Evolutionary conservation across 2,888 invertebrate species (phyloP).

Genomic region (Cephus spinipes): DNA sequence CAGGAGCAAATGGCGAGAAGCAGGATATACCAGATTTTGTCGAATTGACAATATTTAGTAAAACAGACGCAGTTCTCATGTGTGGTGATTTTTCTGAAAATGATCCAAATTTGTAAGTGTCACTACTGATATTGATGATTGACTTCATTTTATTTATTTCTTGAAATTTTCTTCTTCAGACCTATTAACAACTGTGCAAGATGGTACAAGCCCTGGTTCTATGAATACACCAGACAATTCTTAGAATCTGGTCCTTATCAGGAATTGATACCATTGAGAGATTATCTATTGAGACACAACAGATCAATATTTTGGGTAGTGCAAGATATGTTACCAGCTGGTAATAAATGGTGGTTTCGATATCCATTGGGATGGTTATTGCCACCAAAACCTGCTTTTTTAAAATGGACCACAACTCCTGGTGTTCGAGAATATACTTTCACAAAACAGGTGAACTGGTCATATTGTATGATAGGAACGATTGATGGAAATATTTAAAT

Average conservation of each 20-base stretch:
- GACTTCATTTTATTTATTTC: background rate
- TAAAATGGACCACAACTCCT: constrained; percentile 79
- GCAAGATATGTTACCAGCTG: constrained; percentile 78
- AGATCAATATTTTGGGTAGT: constrained; percentile 80
- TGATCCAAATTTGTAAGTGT: constrained; percentile 63
- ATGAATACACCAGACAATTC: constrained; percentile 75
- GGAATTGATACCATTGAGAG: constrained; percentile 74
- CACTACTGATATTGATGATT: background rate
- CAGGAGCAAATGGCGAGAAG: constrained; percentile 69
- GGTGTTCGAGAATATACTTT: constrained; percentile 77
- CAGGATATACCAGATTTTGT: constrained; percentile 73
- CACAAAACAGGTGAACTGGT: constrained; percentile 69
- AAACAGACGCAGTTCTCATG: constrained; percentile 76
- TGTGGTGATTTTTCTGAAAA: constrained; percentile 75
- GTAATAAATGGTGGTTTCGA: constrained; percentile 75
- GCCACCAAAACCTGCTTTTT: constrained; percentile 78
- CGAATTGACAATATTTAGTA: constrained; percentile 75
- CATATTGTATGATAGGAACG: background rate
- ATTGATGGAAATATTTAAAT: background rate
- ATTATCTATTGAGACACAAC: constrained; percentile 76
- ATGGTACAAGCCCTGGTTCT: constrained; percentile 82
- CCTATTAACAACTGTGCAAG: constrained; percentile 70
- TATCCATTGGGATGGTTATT: constrained; percentile 75
- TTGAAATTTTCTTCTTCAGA: background rate
- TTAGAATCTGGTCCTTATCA: constrained; percentile 69